Evolutionary conservation across 1,140 invertebrate species (phyloP), one percentile per base, ranked within the genome.

Genomic region (Vanessa atalanta): DNA sequence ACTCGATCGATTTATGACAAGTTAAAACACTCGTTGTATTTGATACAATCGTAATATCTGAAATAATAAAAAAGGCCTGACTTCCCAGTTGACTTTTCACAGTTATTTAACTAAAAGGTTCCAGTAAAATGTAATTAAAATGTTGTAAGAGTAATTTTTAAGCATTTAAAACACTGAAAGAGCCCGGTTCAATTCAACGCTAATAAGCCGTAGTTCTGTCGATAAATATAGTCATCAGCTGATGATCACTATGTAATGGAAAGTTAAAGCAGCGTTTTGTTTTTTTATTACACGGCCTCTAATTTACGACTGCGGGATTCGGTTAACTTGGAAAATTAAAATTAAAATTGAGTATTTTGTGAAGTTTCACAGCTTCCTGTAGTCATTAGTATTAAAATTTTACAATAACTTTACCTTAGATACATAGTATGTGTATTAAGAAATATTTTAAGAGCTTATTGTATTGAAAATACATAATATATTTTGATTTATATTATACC

Each of bases 331-430:
- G 48, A 50, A n/a, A 50, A 2, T 43, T 9, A 50, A n/a, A 50
- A 2, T 43, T 9, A 9, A 43, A 43, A 9, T 43, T 51, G 6
- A 12, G 26, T 8, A 63, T 23, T 63, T 13, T 37, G 60, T 65
- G 37, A 47, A 3, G n/a, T 26, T 16, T 57, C 23, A 65, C 64
- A 63, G 8, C 6, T 23, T 47, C 16, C 47, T 48, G 37, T 15
- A 65, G 64, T 47, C 64, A 65, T 48, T 65, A 43, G n/a, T n/a
- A 48, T 55, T 16, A 64, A 53, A 53, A 16, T 16, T n/a, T n/a
- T 48, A 57, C 20, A 26, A 26, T 16, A 57, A 20, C 31, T 57
- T 23, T 57, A 57, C 55, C 9, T 20, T 23, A 6, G 16, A 31
- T 57, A 57, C 53, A 57, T 57, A 23, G 20, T 23, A 20, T 16